Evolutionary conservation across 2,888 invertebrate species (phyloP).

Genomic region (Nesidiocoris tenuis): DNA sequence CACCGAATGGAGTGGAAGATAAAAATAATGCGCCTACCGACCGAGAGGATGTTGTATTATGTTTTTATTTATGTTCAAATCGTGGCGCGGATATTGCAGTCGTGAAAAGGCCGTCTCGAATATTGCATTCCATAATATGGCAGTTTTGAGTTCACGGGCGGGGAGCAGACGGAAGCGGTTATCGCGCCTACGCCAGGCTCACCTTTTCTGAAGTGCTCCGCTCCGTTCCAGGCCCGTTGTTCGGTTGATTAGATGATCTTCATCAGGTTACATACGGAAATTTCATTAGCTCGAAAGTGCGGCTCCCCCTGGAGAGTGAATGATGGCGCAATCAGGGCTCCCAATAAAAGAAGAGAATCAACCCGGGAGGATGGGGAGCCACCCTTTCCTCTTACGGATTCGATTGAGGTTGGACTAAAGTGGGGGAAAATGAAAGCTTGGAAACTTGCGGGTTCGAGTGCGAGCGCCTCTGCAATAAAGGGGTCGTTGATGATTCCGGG

Average conservation of each 20-base stretch:
- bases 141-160: too few relatives aligned
- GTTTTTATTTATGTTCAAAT: too few relatives aligned
- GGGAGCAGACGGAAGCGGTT: too few relatives aligned
- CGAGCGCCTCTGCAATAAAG: neutral
- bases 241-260: constrained; percentile 15
- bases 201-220: neutral
- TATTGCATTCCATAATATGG: too few relatives aligned
- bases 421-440: neutral
- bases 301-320: neutral
- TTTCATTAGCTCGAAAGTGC: constrained; percentile 21
- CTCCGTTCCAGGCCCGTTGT: neutral
- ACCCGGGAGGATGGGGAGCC: neutral
- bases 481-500: neutral
- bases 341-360: neutral
- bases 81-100: too few relatives aligned
- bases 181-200: neutral
- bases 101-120: too few relatives aligned
- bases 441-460: neutral
- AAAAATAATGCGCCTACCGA: too few relatives aligned
- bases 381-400: neutral
- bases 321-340: neutral
- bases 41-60: too few relatives aligned
- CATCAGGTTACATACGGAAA: constrained; percentile 28
- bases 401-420: neutral
- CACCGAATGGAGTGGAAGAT: too few relatives aligned